Evolutionary conservation across 2,888 invertebrate species (phyloP).

Genomic region (Nezara viridula): DNA sequence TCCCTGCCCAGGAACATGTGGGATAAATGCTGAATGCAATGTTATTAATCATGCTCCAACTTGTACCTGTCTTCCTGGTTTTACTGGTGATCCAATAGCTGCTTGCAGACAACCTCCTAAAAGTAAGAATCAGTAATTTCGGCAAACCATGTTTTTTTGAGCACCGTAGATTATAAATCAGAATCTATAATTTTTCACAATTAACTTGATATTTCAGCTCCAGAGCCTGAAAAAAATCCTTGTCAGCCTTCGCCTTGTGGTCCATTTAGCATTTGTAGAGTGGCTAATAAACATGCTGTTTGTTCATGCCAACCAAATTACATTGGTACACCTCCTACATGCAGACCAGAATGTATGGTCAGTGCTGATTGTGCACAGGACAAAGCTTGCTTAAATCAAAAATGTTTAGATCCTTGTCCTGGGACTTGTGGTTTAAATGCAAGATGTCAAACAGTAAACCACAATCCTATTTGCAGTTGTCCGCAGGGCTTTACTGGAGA

Average conservation of each 20-base stretch:
- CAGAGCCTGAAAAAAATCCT: slow-evolving; percentile 73
- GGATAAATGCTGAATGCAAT: slow-evolving; percentile 85
- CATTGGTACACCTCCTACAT: slow-evolving; percentile 83
- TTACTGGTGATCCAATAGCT: slow-evolving; percentile 83
- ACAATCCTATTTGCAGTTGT: slow-evolving; percentile 89
- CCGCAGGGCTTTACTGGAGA: slow-evolving; percentile 82
- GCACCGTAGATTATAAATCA: background rate
- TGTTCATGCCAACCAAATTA: slow-evolving; percentile 85
- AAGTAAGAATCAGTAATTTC: slow-evolving; percentile 68
- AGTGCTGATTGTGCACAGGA: slow-evolving; percentile 87
- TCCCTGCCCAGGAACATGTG: slow-evolving; percentile 87
- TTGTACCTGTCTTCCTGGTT: slow-evolving; percentile 81
- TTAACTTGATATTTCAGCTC: slow-evolving; percentile 47
- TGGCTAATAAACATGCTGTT: slow-evolving; percentile 80
- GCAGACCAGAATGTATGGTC: slow-evolving; percentile 85
- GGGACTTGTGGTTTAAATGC: slow-evolving; percentile 88
- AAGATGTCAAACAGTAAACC: slow-evolving; percentile 85
- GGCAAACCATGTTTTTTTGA: background rate
- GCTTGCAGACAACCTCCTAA: slow-evolving; percentile 76
- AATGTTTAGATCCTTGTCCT: slow-evolving; percentile 85
- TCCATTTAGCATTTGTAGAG: slow-evolving; percentile 82
- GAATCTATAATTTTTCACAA: background rate
- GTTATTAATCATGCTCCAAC: slow-evolving; percentile 87
- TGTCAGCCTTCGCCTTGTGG: slow-evolving; percentile 84
- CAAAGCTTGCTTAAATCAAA: slow-evolving; percentile 83